A percentile compares a stretch with the other conserved stretches of the same genome.
phyloP scores from a whole-genome alignment of 2,113 vertebrate species.

The Trinectes maculatus region DNA sequence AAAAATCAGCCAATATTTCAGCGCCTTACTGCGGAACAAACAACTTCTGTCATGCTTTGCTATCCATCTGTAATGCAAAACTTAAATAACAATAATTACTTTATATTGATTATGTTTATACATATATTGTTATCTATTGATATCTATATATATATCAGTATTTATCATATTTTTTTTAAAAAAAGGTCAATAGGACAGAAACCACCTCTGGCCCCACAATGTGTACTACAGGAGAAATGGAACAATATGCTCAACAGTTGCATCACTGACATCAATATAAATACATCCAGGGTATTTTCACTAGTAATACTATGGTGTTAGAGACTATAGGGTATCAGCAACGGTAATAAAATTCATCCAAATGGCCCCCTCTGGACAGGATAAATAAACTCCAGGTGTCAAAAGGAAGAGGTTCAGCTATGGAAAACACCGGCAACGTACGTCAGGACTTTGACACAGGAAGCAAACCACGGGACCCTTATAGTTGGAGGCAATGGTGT shows the following conservation, averaged over 20 bases:
- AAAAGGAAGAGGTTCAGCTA: constrained; percentile 52
- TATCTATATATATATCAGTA: too few relatives aligned
- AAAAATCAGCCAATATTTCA: constrained; percentile 27
- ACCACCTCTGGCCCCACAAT: not conserved
- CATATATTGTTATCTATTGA: too few relatives aligned
- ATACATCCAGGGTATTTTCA: constrained; percentile 15
- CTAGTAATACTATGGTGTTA: constrained; percentile 9
- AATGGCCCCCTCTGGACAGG: constrained; percentile 50
- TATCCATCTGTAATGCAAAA: not conserved
- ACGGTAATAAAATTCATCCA: constrained; percentile 29
- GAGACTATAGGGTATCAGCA: constrained; percentile 35
- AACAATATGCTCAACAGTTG: constrained; percentile 16
- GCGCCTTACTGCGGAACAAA: constrained; percentile 45
- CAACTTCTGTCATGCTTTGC: constrained; percentile 19
- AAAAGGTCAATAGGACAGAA: too few relatives aligned
- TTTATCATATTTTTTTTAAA: too few relatives aligned
- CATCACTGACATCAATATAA: constrained; percentile 6
- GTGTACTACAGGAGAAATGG: not conserved
- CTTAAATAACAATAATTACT: too few relatives aligned
- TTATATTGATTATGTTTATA: too few relatives aligned
- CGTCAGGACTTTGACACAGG: constrained; percentile 54
- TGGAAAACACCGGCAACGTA: constrained; percentile 41
- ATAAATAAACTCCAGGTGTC: constrained; percentile 53
- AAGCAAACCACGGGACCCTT: constrained; percentile 46
- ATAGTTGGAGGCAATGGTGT: constrained; percentile 19